Base-by-base conservation (phyloP, 2,888 invertebrate species). In the Sminthurides aquaticus region DNA sequence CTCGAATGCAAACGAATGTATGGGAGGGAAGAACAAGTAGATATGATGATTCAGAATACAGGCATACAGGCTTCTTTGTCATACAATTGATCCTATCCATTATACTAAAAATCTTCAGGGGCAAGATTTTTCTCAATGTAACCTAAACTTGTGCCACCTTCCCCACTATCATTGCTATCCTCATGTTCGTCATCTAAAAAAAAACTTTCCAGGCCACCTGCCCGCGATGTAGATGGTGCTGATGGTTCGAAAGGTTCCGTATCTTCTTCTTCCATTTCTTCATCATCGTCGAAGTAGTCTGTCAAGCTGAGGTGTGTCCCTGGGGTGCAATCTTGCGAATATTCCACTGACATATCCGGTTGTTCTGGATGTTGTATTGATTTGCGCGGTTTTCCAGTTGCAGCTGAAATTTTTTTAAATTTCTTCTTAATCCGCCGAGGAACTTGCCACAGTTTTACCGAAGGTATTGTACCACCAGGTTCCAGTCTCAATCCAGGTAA, bases 381-480 rank as follows among this genome's bases (percentile, higher is more conserved):
- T 43, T 43, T 43, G 43, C 43, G 11, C 18, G n/a, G n/a, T n/a
- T n/a, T n/a, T n/a, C n/a, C n/a, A n/a, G n/a, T n/a, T n/a, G n/a
- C n/a, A n/a, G n/a, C n/a, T n/a, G n/a, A n/a, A n/a, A 43, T 43
- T 43, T 18, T 43, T 43, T 18, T 43, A 63, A 64, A 25, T 66
- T 58, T 52, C 24, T 58, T 58, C 49, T 63, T 63, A n/a, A 29
- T 24, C 43, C 34, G 49, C n/a, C 57, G 57, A 58, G 57, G 57
- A 20, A 48, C 56, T 11, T 48, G 20, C 18, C 34, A 48, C 1
- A 63, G n/a, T 28, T 63, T 57, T 27, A 25, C 15, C 11, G 34
- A 28, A 5, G 69, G 69, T 48, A 69, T 69, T 0, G 65, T 60
- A 1, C 68, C 64, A 20, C 68, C 71, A 24, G 65, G 58, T n/a